phyloP scores from a whole-genome alignment of 2,113 vertebrate species.

The Leucosticte australis region DNA sequence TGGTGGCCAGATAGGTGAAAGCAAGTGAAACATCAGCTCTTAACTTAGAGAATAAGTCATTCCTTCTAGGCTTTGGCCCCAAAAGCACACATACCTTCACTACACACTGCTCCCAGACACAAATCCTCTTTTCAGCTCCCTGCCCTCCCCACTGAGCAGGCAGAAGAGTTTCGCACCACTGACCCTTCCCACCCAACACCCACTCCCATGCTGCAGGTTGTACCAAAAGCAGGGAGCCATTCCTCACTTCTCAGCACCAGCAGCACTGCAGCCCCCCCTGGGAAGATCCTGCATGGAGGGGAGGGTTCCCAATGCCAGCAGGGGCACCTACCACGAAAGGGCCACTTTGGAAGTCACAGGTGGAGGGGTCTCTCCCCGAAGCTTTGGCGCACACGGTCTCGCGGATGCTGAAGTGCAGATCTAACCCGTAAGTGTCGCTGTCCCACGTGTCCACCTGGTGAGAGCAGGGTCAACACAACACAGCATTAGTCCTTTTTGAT shows the following conservation, averaged over 20 bases:
- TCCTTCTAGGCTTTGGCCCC: background rate
- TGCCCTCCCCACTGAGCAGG: background rate
- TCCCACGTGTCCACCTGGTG: conserved; percentile 44
- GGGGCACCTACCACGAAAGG: conserved; percentile 29
- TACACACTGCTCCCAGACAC: background rate
- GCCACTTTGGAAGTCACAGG: conserved; percentile 54
- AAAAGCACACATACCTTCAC: background rate
- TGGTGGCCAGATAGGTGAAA: background rate
- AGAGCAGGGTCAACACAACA: background rate
- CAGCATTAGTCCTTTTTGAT: no score
- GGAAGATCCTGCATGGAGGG: rapidly evolving
- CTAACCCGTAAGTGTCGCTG: background rate
- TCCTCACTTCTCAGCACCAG: background rate
- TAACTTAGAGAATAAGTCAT: background rate
- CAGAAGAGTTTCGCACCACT: background rate
- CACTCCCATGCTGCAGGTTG: background rate
- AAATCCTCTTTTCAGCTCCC: background rate
- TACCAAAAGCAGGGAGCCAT: background rate
- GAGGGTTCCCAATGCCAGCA: background rate
- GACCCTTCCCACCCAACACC: background rate
- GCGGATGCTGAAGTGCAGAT: conserved; percentile 57
- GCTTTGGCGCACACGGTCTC: conserved; percentile 55
- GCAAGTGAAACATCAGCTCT: background rate
- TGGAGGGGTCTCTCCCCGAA: background rate
- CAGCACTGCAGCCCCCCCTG: background rate